These are phyloP conservation scores for Carcina quercana DNA, from an alignment of 2,888 invertebrate genomes.

Conservation along the genomic window DNA sequence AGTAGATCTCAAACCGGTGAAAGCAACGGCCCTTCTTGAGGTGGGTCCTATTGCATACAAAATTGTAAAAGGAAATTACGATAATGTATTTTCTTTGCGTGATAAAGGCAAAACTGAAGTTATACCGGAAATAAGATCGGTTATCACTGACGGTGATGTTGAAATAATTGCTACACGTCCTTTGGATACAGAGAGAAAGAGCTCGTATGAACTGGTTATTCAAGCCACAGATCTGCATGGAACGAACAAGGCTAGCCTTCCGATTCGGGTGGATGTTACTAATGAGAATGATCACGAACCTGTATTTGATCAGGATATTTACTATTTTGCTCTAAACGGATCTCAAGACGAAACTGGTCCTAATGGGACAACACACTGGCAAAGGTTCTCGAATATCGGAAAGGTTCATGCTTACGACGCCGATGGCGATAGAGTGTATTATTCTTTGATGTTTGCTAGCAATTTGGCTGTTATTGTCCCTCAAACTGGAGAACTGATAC, in stretches of 20 bases:
- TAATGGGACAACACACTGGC: slow-evolving; percentile 79
- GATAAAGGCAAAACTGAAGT: slow-evolving; percentile 65
- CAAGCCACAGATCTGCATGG: slow-evolving; percentile 87
- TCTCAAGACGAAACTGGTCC: slow-evolving; percentile 71
- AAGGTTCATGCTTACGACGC: slow-evolving; percentile 90
- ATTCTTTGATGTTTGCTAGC: slow-evolving; percentile 85
- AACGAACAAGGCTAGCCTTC: slow-evolving; percentile 87
- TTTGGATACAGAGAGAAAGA: slow-evolving; percentile 85
- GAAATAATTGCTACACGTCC: slow-evolving; percentile 83
- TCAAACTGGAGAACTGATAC: slow-evolving; percentile 91
- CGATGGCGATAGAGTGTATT: slow-evolving; percentile 94
- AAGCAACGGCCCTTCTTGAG: slow-evolving; percentile 80
- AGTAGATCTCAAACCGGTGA: slow-evolving; percentile 82
- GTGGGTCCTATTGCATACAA: slow-evolving; percentile 84
- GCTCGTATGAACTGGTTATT: slow-evolving; percentile 82
- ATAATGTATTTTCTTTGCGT: slow-evolving; percentile 82
- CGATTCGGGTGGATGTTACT: slow-evolving; percentile 81
- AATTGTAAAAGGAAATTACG: slow-evolving; percentile 85
- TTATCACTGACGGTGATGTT: slow-evolving; percentile 78
- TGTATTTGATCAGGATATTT: slow-evolving; percentile 84
- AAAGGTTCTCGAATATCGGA: slow-evolving; percentile 88
- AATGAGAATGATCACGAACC: slow-evolving; percentile 97
- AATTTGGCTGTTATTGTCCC: slow-evolving; percentile 92
- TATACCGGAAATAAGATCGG: slow-evolving; percentile 63
- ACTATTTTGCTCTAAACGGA: slow-evolving; percentile 84